A percentile compares a stretch with the other conserved stretches of the same genome.
Conservation (phyloP, 2,888 invertebrate genomes). For the Xanthorhoe spadicearia region DNA sequence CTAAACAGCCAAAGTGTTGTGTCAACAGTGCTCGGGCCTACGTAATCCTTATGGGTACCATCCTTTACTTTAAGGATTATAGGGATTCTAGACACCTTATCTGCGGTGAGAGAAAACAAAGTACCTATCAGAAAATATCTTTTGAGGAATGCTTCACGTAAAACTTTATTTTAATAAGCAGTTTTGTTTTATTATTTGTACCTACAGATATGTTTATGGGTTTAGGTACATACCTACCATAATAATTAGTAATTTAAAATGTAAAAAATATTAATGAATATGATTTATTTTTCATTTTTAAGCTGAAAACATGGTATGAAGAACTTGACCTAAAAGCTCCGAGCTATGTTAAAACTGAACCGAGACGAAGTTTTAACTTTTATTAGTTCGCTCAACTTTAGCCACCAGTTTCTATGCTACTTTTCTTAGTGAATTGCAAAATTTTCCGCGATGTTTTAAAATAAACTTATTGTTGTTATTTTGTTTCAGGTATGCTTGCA, state of each 20-base stretch:
- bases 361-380: constrained; percentile 16
- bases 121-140: background rate
- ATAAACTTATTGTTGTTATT: constrained; percentile 6
- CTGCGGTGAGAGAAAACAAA: background rate
- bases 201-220: too few species aligned
- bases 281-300: background rate
- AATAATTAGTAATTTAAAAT: too few species aligned
- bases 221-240: too few species aligned
- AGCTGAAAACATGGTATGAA: constrained; percentile 2
- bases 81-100: background rate
- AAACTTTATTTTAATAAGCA: background rate
- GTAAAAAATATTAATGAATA: too few species aligned
- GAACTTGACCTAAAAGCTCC: constrained; percentile 21
- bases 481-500: constrained; percentile 34
- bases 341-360: constrained; percentile 13
- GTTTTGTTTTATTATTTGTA: background rate
- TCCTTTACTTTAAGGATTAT: background rate
- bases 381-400: constrained; percentile 25
- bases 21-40: constrained; percentile 8
- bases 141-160: background rate
- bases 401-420: constrained; percentile 13
- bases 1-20: constrained; percentile 32
- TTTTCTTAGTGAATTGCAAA: background rate
- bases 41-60: constrained; percentile 11
- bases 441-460: constrained; percentile 1